These are phyloP conservation scores for Drosophila demipolita DNA, from an alignment of 2,888 invertebrate species.

Conservation along the genomic window DNA sequence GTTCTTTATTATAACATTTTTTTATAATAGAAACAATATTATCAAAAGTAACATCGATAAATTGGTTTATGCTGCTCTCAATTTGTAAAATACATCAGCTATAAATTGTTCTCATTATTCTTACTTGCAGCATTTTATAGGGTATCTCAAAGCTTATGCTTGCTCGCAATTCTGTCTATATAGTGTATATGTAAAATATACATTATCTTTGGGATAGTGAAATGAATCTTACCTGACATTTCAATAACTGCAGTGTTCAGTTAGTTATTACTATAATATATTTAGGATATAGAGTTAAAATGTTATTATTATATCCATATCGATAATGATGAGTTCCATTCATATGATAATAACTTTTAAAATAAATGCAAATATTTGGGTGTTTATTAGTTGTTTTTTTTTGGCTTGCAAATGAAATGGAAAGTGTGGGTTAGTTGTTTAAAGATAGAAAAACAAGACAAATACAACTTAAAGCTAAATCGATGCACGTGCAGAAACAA, in stretches of 20 bases:
- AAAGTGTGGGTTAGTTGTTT: slow-evolving; percentile 62
- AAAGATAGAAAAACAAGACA: slow-evolving; percentile 20
- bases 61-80: neutral
- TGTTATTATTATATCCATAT: neutral
- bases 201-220: neutral
- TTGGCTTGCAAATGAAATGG: slow-evolving; percentile 61
- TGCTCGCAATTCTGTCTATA: neutral
- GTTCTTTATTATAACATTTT: no score
- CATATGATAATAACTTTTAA: slow-evolving; percentile 8
- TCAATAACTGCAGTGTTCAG: neutral
- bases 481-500: slow-evolving; percentile 51
- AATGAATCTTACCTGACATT: neutral
- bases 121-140: slow-evolving; percentile 14
- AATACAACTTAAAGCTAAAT: slow-evolving; percentile 11
- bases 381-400: neutral
- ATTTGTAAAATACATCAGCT: neutral
- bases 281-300: neutral
- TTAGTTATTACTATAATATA: neutral
- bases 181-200: neutral
- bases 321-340: slow-evolving; percentile 1
- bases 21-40: neutral
- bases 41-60: neutral
- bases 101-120: no score
- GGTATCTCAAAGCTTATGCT: neutral
- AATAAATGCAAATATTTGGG: slow-evolving; percentile 20